Base-by-base conservation (phyloP, 2,888 invertebrate species). In the Agonopterix arenella region DNA sequence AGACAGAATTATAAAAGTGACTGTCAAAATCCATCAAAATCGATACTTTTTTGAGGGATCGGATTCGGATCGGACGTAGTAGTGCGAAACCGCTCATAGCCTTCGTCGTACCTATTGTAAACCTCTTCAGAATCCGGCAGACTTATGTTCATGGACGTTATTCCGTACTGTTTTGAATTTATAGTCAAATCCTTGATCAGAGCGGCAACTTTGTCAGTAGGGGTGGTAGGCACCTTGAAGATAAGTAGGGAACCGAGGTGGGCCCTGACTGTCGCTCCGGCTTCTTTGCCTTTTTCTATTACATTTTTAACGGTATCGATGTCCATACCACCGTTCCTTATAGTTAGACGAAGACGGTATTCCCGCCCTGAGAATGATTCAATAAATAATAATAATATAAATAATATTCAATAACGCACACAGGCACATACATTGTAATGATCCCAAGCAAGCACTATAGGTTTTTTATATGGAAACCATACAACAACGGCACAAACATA, bases 51-150 rank as follows among this genome's bases (percentile, higher is more conserved):
- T n/a, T n/a, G n/a, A n/a, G n/a, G n/a, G n/a, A n/a, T n/a, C n/a
- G n/a, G n/a, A n/a, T n/a, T n/a, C n/a, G n/a, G n/a, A n/a, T n/a
- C n/a, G n/a, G n/a, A n/a, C n/a, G n/a, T n/a, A n/a, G n/a, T n/a
- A n/a, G n/a, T n/a, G n/a, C n/a, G n/a, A n/a, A n/a, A n/a, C n/a
- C n/a, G n/a, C n/a, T n/a, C n/a, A n/a, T n/a, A 13, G 18, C 18
- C 18, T 28, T 28, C 28, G 5, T 28, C 28, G 28, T 28, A 86
- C 86, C 86, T 79, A 50, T 62, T 70, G 53, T 69, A 77, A 2
- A 84, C 76, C 56, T 88, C 86, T 42, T 84, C 81, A 1, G 78
- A 73, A 59, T 88, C 86, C 0, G 86, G 76, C 40, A 86, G 60
- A 44, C 74, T 80, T 40, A 88, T 71, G 46, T 71, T 70, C 53